Conservation (phyloP, 2,888 invertebrate genomes). For the Drosophila dives region DNA sequence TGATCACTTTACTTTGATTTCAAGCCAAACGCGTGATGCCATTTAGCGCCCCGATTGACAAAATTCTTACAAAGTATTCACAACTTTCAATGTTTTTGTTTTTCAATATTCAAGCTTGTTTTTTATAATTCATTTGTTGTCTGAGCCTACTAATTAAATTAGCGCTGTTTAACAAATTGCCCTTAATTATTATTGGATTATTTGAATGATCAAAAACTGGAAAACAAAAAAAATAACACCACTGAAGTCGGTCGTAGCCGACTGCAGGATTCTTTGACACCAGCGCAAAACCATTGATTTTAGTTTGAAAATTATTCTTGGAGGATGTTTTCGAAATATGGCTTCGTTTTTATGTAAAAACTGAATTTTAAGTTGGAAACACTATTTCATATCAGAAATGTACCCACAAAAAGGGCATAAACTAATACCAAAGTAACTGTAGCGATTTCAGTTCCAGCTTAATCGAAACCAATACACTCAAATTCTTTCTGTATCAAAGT, state of each 20-base stretch:
- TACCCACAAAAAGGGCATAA: background rate
- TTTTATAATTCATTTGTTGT: slow-evolving; percentile 49
- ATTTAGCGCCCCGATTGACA: slow-evolving; percentile 33
- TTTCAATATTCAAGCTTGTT: slow-evolving; percentile 35
- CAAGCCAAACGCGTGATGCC: slow-evolving; percentile 41
- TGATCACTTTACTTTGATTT: background rate
- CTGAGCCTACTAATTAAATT: slow-evolving; percentile 64
- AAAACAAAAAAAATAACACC: slow-evolving; percentile 20
- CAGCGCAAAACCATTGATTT: background rate
- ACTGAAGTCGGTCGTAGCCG: background rate
- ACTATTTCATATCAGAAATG: background rate
- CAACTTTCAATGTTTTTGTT: slow-evolving; percentile 13
- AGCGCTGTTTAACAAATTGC: slow-evolving; percentile 52
- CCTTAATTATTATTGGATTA: slow-evolving; percentile 56
- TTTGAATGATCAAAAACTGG: slow-evolving; percentile 21
- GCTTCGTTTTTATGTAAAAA: too few relatives aligned
- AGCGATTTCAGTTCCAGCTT: background rate
- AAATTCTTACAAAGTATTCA: slow-evolving; percentile 24
- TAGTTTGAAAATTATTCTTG: slow-evolving; percentile 8
- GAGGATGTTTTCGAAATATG: slow-evolving; percentile 16
- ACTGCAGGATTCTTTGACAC: background rate
- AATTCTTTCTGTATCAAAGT: background rate
- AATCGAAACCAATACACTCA: background rate
- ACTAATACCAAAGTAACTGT: background rate
- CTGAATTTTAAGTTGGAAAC: background rate